phyloP scores from a whole-genome alignment of 1,140 invertebrate genomes.

The Charaxes varanes region DNA sequence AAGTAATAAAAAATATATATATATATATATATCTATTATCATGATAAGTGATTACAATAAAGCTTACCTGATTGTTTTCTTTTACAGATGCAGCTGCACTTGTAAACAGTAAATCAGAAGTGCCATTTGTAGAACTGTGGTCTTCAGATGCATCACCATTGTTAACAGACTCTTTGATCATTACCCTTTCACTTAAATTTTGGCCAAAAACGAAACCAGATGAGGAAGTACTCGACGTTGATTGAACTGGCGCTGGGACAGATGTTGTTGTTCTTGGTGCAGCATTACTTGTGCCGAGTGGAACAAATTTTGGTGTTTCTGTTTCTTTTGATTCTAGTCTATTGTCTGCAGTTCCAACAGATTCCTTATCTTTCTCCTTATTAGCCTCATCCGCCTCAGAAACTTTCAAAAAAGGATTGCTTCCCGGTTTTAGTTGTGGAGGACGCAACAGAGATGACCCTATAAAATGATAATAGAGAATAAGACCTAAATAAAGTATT shows the following conservation, averaged over 20 bases:
- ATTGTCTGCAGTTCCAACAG: constrained; percentile 31
- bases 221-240: constrained; percentile 44
- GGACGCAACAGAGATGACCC: constrained; percentile 61
- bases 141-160: constrained; percentile 54
- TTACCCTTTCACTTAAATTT: constrained; percentile 89
- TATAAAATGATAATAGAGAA: constrained; percentile 19
- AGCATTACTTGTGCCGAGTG: constrained; percentile 50
- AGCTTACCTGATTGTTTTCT: constrained; percentile 54
- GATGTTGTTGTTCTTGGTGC: constrained; percentile 46
- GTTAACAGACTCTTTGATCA: constrained; percentile 58
- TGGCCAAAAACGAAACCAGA: constrained; percentile 92
- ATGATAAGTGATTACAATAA: not conserved
- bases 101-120: constrained; percentile 76
- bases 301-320: constrained; percentile 66
- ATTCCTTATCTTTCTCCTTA: constrained; percentile 29
- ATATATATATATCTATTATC: not conserved
- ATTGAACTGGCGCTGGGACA: constrained; percentile 40
- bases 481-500: no score
- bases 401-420: constrained; percentile 58
- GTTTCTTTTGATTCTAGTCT: constrained; percentile 39
- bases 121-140: constrained; percentile 73
- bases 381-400: constrained; percentile 26
- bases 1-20: no score
- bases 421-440: constrained; percentile 53
- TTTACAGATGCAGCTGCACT: constrained; percentile 69